A percentile compares a stretch with the other conserved stretches of the same genome.
These are phyloP conservation scores for Drosophila takahashii DNA, from an alignment of 1,140 invertebrate genomes.

Conservation along the genomic window DNA sequence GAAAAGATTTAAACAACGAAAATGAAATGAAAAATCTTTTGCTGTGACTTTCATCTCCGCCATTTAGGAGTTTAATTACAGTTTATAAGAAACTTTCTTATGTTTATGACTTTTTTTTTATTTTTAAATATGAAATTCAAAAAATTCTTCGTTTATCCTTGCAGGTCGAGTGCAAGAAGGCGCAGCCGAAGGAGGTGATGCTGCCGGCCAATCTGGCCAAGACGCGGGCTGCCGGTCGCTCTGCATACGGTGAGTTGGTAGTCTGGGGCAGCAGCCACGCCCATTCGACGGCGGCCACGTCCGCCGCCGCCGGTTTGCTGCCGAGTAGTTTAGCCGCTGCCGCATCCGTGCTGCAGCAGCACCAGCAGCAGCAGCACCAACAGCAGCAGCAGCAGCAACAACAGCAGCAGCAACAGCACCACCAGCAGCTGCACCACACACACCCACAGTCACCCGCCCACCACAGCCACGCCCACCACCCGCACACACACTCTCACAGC, in stretches of 20 bases:
- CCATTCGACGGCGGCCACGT: conserved; percentile 82
- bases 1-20: too few species aligned
- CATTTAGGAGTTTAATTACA: too few species aligned
- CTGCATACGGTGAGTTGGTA: conserved; percentile 98
- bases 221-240: conserved; percentile 95
- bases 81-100: too few species aligned
- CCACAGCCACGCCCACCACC: conserved; percentile 19
- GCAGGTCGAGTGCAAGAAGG: conserved; percentile 99
- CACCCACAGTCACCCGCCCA: conserved; percentile 41
- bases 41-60: too few species aligned
- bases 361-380: conserved; percentile 85
- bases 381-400: conserved; percentile 77
- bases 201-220: conserved; percentile 96
- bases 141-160: not conserved
- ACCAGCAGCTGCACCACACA: conserved; percentile 85
- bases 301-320: conserved; percentile 86
- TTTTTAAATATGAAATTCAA: too few species aligned
- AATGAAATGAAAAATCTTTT: too few species aligned
- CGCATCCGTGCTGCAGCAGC: conserved; percentile 67
- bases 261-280: conserved; percentile 89
- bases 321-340: conserved; percentile 79
- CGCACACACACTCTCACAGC: conserved; percentile 56
- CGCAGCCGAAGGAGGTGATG: conserved; percentile 99
- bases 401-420: conserved; percentile 86
- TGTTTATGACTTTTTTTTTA: too few species aligned